A percentile compares a stretch with the other conserved stretches of the same genome.
Evolutionary conservation across 64 coral and sea anemone species (phyloP).

Genomic region (Astreopora myriophthalma): DNA sequence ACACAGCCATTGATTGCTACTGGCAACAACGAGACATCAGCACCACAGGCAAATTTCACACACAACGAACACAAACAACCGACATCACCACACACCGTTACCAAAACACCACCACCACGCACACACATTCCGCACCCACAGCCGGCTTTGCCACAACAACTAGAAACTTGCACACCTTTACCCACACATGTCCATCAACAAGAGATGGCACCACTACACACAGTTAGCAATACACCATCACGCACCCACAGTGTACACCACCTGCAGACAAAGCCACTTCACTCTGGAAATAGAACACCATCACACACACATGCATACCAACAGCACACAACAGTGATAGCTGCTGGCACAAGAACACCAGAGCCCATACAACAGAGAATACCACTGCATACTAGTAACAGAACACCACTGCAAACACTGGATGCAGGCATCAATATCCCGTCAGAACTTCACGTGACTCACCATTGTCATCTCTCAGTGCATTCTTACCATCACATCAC

Average conservation of each 20-base stretch:
- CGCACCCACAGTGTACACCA: background rate
- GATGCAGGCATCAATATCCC: too few species aligned
- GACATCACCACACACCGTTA: background rate
- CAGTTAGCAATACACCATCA: background rate
- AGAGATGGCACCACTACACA: background rate
- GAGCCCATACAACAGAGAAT: background rate
- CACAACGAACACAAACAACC: background rate
- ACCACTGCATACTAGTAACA: background rate
- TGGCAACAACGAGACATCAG: too few species aligned
- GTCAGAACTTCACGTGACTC: too few species aligned
- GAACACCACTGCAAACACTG: background rate
- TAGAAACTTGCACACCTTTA: too few species aligned
- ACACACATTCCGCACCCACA: too few species aligned
- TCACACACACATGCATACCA: background rate
- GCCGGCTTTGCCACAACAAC: too few species aligned
- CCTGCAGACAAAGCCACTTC: too few species aligned
- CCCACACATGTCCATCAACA: background rate
- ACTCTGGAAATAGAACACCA: background rate
- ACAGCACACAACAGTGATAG: background rate
- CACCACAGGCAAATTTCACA: background rate
- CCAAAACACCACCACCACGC: background rate
- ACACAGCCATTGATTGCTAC: too few species aligned
- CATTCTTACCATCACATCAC: background rate
- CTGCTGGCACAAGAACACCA: background rate
- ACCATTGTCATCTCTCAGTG: background rate